Evolutionary conservation across 2,888 invertebrate species (phyloP), one percentile per base, ranked within the genome.

Genomic region (Megastigmus dorsalis): DNA sequence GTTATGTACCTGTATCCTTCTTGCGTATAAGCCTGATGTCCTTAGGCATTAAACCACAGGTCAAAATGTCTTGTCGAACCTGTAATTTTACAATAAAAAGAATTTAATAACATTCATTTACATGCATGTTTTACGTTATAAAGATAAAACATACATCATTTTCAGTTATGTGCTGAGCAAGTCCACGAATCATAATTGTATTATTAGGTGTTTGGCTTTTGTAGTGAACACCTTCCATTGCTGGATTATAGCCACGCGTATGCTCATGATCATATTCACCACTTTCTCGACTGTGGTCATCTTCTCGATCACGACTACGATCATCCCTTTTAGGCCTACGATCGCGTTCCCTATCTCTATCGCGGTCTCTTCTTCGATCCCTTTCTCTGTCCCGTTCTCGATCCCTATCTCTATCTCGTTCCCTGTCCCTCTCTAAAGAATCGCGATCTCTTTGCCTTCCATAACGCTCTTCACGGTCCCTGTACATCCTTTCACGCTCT

Each of bases 1-100:
- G 33, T 26, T 84, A 86, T 89, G 90, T 93, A 95, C 95, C 95
- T 92, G 95, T 94, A 86, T 94, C 93, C 89, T 94, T 93, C 88
- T 94, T 93, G 82, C 95, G 90, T 85, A 96, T 95, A 45, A 96
- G 89, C 52, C 96, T 91, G 83, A 96, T 94, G 85, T 95, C 95
- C 86, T 93, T 93, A 1, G 95, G 93, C 88, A 93, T 92, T 78
- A 95, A 89, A 77, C 93, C 93, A 86, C 92, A 93, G 83, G 92
- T 91, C 81, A 93, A 91, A 81, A 95, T 91, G 83, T 94, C 94
- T 85, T 93, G 93, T 81, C 93, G 91, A 81, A 96, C 94, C 94
- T 95, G 88, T 75, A 63, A 9, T 3, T 30, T 18, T 26, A 38
- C 13, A 33, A 48, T 13, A 23, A 38, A 50, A 45, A 43, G 9